Percentiles rank a stretch among this genome's conserved stretches.
Evolutionary conservation across 2,797 vertebrate species (phyloP).

Genomic region (Ambastaia sidthimunki): DNA sequence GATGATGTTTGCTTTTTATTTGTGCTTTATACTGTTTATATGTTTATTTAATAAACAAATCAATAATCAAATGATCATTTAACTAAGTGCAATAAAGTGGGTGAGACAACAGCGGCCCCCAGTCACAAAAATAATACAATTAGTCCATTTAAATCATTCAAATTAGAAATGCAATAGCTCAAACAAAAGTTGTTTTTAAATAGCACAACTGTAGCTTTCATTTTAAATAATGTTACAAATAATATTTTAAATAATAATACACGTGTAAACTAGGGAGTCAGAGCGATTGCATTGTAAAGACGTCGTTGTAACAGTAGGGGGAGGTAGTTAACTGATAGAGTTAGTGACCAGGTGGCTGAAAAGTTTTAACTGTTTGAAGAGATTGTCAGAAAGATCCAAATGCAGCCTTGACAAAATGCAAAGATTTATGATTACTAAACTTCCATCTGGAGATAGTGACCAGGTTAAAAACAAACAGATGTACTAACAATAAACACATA

Average conservation of each 20-base stretch:
- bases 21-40: no score
- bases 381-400: conserved; percentile 75
- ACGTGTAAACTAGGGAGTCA: no score
- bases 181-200: not conserved
- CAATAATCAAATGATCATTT: no score
- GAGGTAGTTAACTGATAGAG: conserved; percentile 75
- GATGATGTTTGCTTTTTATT: not conserved
- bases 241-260: no score
- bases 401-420: conserved; percentile 54
- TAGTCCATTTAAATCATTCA: not conserved
- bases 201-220: not conserved
- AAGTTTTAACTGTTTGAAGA: conserved; percentile 67
- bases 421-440: not conserved
- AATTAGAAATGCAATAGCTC: not conserved
- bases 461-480: not conserved
- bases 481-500: not conserved
- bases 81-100: not conserved
- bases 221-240: no score
- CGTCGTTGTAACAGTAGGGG: conserved; percentile 74
- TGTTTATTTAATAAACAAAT: not conserved
- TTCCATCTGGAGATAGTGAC: not conserved
- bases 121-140: not conserved
- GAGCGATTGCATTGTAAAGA: no score
- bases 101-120: not conserved
- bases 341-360: conserved; percentile 66